Evolutionary conservation across 2,888 invertebrate genomes (phyloP).

Genomic region (Anoplius nigerrimus): DNA sequence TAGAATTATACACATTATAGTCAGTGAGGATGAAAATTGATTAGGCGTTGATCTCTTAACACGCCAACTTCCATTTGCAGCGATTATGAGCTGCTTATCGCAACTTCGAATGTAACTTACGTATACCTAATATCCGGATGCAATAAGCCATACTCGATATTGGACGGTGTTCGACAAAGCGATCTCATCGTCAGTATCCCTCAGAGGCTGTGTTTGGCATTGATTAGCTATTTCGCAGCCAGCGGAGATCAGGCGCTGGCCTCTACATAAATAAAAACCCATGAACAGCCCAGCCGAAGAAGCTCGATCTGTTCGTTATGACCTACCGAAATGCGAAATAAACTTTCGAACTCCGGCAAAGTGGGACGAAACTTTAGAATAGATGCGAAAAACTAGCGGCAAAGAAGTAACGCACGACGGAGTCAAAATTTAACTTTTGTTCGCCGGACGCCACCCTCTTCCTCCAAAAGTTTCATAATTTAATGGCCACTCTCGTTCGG

Average conservation of each 20-base stretch:
- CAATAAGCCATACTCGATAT: slow-evolving; percentile 50
- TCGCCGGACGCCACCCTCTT: too few species aligned
- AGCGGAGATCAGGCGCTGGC: slow-evolving; percentile 31
- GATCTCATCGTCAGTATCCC: slow-evolving; percentile 25
- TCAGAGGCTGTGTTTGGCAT: slow-evolving; percentile 29
- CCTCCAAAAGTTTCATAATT: too few species aligned
- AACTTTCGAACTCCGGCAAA: slow-evolving; percentile 2
- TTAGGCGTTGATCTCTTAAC: too few species aligned
- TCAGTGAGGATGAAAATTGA: too few species aligned
- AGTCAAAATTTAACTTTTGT: too few species aligned
- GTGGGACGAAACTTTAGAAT: slow-evolving; percentile 20
- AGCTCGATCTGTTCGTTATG: too few species aligned
- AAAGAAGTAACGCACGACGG: too few species aligned
- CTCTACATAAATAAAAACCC: slow-evolving; percentile 19
- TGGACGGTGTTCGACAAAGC: slow-evolving; percentile 34
- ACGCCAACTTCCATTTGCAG: too few species aligned
- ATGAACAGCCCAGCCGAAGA: neutral
- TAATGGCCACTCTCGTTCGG: too few species aligned
- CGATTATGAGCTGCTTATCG: neutral
- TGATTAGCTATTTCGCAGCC: slow-evolving; percentile 47
- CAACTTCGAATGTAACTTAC: slow-evolving; percentile 10
- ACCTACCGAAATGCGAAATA: too few species aligned
- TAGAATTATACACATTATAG: too few species aligned
- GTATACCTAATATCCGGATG: slow-evolving; percentile 7
- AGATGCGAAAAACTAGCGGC: too few species aligned